These are phyloP conservation scores for Andrena trimmerana DNA, from an alignment of 2,888 invertebrate species.

Conservation along the genomic window DNA sequence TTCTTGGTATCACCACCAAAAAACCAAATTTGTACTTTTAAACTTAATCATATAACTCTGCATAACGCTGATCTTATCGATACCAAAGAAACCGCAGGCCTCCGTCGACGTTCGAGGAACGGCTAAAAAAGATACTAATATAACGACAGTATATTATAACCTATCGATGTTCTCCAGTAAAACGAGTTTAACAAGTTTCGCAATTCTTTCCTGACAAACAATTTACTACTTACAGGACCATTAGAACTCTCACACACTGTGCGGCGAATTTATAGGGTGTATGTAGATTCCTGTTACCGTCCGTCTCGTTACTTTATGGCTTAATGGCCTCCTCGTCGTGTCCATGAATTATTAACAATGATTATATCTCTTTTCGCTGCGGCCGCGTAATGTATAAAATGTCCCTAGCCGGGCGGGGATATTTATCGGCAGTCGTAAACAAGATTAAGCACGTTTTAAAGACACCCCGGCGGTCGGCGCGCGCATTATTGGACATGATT, in stretches of 20 bases:
- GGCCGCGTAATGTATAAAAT: background rate
- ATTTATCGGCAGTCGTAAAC: constrained; percentile 4
- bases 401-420: background rate
- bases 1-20: too few relatives aligned
- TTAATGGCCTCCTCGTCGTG: background rate
- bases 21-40: too few relatives aligned
- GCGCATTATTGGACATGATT: constrained; percentile 59
- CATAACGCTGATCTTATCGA: too few relatives aligned
- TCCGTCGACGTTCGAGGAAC: too few relatives aligned
- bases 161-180: too few relatives aligned
- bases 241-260: background rate
- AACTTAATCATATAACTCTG: too few relatives aligned
- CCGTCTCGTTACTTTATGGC: background rate
- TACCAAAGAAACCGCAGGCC: too few relatives aligned
- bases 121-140: too few relatives aligned
- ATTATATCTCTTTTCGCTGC: background rate
- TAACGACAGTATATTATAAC: too few relatives aligned
- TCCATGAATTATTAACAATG: background rate
- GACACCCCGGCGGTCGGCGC: constrained; percentile 26
- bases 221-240: too few relatives aligned
- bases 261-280: background rate
- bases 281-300: background rate
- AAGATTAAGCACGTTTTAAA: constrained; percentile 37
- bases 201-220: too few relatives aligned
- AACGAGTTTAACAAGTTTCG: too few relatives aligned